Evolutionary conservation across 2,113 vertebrate genomes (phyloP), one percentile per base, ranked within the genome.

Genomic region (Geothlypis trichas): DNA sequence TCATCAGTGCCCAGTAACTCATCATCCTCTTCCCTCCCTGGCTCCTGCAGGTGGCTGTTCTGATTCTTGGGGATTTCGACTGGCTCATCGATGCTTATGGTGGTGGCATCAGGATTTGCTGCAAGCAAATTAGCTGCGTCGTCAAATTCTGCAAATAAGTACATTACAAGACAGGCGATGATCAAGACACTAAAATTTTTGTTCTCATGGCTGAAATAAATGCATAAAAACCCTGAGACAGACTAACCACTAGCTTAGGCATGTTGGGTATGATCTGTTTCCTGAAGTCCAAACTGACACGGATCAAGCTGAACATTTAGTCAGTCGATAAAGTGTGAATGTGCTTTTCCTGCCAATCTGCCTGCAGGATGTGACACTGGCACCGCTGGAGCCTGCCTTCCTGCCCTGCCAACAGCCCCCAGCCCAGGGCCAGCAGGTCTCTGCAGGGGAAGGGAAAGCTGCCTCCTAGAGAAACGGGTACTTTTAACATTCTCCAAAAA

Each of bases 21-120:
- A 47, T 98, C 98, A 17, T 99, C 98, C 17, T 98, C 98, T 54
- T 98, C 98, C 71, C 97, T 96, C n/a, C 96, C 86, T 10, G 90
- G 28, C 67, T 96, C 93, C 80, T 96, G 97, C 62, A 74, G 73
- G 39, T 75, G 72, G 46, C 97, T 87, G 30, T 93, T 94, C 54
- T 98, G 98, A 17, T 93, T 98, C 62, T 97, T 97, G 10, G 97
- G 80, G 61, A 97, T 97, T 22, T 97, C 91, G 0, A 58, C 83
- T 3, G 98, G 96, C 55, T 98, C 98, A 4, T 98, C 98, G 0
- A 99, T 99, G 95, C 94, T 98, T 55, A 99, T 98, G 3, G 98
- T 98, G 44, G 98, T 98, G 41, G 98, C 98, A 84, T 98, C 98
- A 23, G 97, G 98, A 76, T 97, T 98, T 35, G 95, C 95, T 75